Conservation (phyloP, 2,888 invertebrate species). For the Meiosimyza decipiens region DNA sequence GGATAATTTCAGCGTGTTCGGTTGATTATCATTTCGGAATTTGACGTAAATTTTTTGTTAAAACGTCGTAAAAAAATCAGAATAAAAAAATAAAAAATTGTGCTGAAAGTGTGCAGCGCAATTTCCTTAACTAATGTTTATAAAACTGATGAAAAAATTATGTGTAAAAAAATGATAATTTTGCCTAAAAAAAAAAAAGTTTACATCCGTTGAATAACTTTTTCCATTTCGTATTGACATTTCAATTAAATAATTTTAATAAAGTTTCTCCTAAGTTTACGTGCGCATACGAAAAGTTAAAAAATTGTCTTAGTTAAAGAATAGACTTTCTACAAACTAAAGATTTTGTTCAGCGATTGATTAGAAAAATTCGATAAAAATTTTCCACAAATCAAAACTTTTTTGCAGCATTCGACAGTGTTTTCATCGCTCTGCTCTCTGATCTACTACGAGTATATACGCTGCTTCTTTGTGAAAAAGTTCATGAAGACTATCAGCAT, state of each 20-base stretch:
- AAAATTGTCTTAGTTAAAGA: not conserved
- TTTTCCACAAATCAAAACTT: conserved; percentile 10
- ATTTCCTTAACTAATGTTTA: not conserved
- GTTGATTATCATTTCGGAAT: conserved; percentile 55
- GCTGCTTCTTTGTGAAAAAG: conserved; percentile 12
- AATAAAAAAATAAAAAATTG: conserved; percentile 9
- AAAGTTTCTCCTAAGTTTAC: too few relatives aligned
- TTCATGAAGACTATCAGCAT: conserved; percentile 1
- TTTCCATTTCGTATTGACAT: too few relatives aligned
- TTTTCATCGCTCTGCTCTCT: conserved; percentile 15
- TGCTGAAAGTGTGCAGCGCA: not conserved
- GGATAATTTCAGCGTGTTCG: too few relatives aligned
- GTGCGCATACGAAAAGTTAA: not conserved
- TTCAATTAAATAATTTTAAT: too few relatives aligned
- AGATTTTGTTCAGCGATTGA: not conserved
- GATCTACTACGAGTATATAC: too few relatives aligned
- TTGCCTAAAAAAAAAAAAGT: not conserved
- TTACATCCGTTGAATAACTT: not conserved
- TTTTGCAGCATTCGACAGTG: conserved; percentile 28
- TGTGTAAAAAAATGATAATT: conserved; percentile 20
- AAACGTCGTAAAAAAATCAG: conserved; percentile 39
- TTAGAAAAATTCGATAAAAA: not conserved
- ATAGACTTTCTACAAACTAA: not conserved
- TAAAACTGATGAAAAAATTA: conserved; percentile 9
- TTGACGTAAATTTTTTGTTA: conserved; percentile 49